Percentiles rank a stretch among this genome's conserved stretches.
These are phyloP conservation scores for Haemorhous mexicanus DNA, from an alignment of 2,113 vertebrate species.

Conservation along the genomic window DNA sequence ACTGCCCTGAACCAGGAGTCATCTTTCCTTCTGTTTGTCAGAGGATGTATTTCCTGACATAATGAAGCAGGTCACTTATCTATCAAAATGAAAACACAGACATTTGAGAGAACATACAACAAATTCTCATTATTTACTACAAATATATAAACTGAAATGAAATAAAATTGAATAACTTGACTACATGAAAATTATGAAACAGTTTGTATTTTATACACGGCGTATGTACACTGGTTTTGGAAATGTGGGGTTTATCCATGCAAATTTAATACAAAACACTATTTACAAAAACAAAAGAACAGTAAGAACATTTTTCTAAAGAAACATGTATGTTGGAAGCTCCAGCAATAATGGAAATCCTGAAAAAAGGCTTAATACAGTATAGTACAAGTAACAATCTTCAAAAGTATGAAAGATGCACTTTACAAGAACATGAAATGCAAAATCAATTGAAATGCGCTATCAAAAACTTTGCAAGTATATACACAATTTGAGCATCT, in stretches of 20 bases:
- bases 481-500: constrained; percentile 34
- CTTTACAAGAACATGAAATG: constrained; percentile 43
- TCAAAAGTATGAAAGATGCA: not conserved
- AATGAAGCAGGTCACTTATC: not conserved
- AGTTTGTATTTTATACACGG: constrained; percentile 79
- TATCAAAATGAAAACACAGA: not conserved
- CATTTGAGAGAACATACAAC: not conserved
- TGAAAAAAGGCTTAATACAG: constrained; percentile 31
- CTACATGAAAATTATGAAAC: constrained; percentile 72
- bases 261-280: constrained; percentile 79
- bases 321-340: constrained; percentile 62
- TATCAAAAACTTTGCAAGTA: constrained; percentile 17
- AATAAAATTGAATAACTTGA: constrained; percentile 21
- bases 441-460: constrained; percentile 28
- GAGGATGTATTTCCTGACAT: not conserved
- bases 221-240: constrained; percentile 78
- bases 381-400: constrained; percentile 49
- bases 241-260: constrained; percentile 74
- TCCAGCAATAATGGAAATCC: constrained; percentile 58
- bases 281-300: constrained; percentile 65
- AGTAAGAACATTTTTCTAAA: constrained; percentile 50
- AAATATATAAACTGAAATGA: not conserved
- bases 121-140: constrained; percentile 8
- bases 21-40: not conserved
- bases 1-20: not conserved